These are phyloP conservation scores for Propithecus perrieri DNA, from an alignment of 2,797 vertebrate species.

Conservation along the genomic window DNA sequence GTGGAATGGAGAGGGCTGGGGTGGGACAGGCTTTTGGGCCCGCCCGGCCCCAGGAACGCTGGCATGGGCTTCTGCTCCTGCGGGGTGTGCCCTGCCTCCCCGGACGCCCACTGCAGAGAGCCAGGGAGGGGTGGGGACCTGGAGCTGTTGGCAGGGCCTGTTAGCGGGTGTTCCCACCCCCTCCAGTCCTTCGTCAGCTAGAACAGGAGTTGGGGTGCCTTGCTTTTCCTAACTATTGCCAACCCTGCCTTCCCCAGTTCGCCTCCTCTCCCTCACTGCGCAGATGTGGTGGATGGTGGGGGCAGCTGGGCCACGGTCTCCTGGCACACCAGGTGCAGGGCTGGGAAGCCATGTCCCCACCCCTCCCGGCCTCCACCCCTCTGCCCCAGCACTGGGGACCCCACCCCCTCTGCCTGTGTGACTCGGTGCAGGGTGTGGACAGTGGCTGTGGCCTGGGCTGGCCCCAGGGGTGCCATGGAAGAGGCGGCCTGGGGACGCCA, in stretches of 20 bases:
- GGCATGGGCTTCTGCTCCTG: not conserved
- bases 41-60: not conserved
- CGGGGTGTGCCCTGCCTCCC: no score
- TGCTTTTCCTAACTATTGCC: not conserved
- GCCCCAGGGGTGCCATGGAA: not conserved
- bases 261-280: not conserved
- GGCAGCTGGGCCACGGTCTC: not conserved
- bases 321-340: no score
- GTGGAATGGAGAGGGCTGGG: not conserved
- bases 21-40: not conserved
- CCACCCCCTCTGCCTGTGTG: fast-evolving
- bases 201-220: not conserved
- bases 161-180: fast-evolving
- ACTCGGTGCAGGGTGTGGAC: not conserved
- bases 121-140: not conserved
- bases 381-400: not conserved
- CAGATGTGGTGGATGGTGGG: not conserved
- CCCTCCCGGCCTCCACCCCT: no score
- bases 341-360: no score
- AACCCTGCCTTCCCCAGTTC: not conserved
- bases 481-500: not conserved
- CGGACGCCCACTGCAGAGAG: not conserved
- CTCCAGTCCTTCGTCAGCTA: not conserved
- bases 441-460: not conserved
- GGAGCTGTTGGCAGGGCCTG: not conserved